Evolutionary conservation across 2,113 vertebrate species (phyloP).

Genomic region (Candoia aspera): DNA sequence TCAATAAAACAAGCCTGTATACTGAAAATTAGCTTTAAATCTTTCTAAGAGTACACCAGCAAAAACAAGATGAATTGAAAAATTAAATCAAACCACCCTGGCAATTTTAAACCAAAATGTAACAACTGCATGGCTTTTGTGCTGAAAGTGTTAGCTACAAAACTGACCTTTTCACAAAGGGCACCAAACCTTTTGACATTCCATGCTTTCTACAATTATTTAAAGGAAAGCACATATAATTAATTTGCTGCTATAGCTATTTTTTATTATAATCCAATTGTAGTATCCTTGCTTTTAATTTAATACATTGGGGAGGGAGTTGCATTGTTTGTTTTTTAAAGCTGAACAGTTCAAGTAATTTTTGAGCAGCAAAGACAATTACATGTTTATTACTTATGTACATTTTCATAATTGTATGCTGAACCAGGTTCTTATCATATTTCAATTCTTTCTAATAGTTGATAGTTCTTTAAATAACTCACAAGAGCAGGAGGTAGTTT

Average conservation of each 20-base stretch:
- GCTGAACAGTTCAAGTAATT: conserved; percentile 52
- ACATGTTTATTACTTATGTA: conserved; percentile 74
- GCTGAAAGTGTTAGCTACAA: conserved; percentile 34
- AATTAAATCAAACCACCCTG: not conserved
- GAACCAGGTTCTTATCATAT: conserved; percentile 73
- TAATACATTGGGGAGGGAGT: not conserved
- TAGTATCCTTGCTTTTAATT: not conserved
- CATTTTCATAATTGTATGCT: conserved; percentile 74
- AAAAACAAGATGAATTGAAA: not conserved
- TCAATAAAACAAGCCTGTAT: not conserved
- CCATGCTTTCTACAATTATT: conserved; percentile 53
- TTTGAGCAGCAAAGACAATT: conserved; percentile 62
- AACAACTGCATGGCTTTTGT: not conserved
- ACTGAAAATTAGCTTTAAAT: not conserved
- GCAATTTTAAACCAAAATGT: not conserved
- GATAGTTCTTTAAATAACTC: conserved; percentile 75
- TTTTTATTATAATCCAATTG: conserved; percentile 59
- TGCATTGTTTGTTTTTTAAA: conserved; percentile 32
- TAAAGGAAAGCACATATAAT: conserved; percentile 65
- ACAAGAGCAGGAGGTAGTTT: conserved; percentile 72
- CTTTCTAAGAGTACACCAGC: not conserved
- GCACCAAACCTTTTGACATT: conserved; percentile 38
- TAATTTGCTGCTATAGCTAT: conserved; percentile 54
- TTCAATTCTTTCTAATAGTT: conserved; percentile 73
- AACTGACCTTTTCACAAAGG: conserved; percentile 48